phyloP scores from a whole-genome alignment of 2,888 invertebrate genomes.

The Tetropium fuscum region DNA sequence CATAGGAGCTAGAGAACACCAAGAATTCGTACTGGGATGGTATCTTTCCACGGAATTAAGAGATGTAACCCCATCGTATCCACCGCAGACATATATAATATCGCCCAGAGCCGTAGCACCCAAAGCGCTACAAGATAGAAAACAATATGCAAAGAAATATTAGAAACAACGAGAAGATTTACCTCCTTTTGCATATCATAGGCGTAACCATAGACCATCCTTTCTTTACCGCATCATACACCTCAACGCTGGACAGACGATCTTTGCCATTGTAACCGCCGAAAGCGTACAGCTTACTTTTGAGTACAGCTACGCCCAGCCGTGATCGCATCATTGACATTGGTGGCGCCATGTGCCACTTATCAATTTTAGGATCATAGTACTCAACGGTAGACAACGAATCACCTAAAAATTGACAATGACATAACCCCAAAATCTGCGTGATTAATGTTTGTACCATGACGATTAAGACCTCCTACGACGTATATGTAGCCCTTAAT shows the following conservation, averaged over 20 bases:
- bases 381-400: slow-evolving; percentile 88
- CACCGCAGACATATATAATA: slow-evolving; percentile 85
- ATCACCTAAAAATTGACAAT: slow-evolving; percentile 69
- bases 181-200: slow-evolving; percentile 87
- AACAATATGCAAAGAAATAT: too few species aligned
- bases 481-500: slow-evolving; percentile 87
- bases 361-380: slow-evolving; percentile 77
- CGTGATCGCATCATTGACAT: slow-evolving; percentile 88
- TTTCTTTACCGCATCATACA: slow-evolving; percentile 79
- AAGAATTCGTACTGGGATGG: slow-evolving; percentile 78
- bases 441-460: slow-evolving; percentile 66
- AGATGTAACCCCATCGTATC: slow-evolving; percentile 87
- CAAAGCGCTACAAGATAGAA: slow-evolving; percentile 73
- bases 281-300: slow-evolving; percentile 83
- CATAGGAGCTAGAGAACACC: slow-evolving; percentile 81
- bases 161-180: too few species aligned
- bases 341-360: slow-evolving; percentile 83
- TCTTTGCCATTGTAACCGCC: slow-evolving; percentile 89
- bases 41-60: slow-evolving; percentile 87
- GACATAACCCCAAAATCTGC: neutral
- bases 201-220: slow-evolving; percentile 83
- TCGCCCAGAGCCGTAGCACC: slow-evolving; percentile 85
- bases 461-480: slow-evolving; percentile 86
- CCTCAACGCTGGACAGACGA: slow-evolving; percentile 85
- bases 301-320: slow-evolving; percentile 86